These are phyloP conservation scores for Nephrotoma guestfalica DNA, from an alignment of 2,888 invertebrate species.

Conservation along the genomic window DNA sequence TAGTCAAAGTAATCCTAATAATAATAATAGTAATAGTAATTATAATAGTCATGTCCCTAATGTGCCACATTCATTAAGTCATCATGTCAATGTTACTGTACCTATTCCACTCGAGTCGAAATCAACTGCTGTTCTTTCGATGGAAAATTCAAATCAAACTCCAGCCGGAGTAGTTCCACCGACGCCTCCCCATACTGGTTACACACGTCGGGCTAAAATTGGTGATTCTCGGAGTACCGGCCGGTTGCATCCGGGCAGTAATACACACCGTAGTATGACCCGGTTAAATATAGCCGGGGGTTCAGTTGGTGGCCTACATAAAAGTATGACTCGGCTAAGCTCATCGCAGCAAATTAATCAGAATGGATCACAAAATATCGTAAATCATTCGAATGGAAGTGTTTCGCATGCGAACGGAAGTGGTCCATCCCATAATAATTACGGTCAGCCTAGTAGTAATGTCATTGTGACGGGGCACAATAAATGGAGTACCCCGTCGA, in stretches of 20 bases:
- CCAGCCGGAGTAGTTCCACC: conserved; percentile 17
- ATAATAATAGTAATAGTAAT: background rate
- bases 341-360: conserved; percentile 63
- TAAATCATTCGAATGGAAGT: conserved; percentile 24
- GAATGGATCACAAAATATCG: conserved; percentile 29
- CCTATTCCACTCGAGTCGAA: background rate
- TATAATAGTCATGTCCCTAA: background rate
- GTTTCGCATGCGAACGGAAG: conserved; percentile 16
- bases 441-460: conserved; percentile 32
- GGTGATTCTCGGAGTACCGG: conserved; percentile 66
- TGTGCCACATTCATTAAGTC: background rate
- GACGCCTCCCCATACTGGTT: conserved; percentile 31
- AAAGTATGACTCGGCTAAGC: conserved; percentile 68
- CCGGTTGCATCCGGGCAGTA: conserved; percentile 51
- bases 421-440: conserved; percentile 19
- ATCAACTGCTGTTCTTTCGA: background rate
- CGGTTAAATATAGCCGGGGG: conserved; percentile 41
- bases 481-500: conserved; percentile 36
- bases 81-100: background rate
- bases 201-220: conserved; percentile 46
- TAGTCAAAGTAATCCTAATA: background rate
- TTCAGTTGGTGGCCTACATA: conserved; percentile 63
- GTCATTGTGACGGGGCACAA: conserved; percentile 36
- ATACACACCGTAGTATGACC: conserved; percentile 65
- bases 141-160: background rate